Evolutionary conservation across 1,140 invertebrate species (phyloP).

Genomic region (Penaeus chinensis): DNA sequence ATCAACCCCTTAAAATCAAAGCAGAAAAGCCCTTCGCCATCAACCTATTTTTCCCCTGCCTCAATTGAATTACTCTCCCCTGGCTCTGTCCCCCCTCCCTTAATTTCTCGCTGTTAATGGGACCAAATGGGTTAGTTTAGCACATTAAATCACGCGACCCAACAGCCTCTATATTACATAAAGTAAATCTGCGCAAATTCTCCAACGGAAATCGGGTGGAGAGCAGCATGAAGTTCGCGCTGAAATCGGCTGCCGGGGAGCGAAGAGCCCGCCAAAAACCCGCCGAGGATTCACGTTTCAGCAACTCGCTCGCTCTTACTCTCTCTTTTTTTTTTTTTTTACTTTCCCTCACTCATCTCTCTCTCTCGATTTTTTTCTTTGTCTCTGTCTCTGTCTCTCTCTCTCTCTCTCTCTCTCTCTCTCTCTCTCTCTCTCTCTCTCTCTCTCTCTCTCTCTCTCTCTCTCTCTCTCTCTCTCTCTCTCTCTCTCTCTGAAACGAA

Average conservation of each 20-base stretch:
- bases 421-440: too few relatives aligned
- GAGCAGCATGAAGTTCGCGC: neutral
- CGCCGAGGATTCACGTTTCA: too few relatives aligned
- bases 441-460: neutral
- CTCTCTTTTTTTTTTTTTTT: too few relatives aligned
- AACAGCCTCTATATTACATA: conserved; percentile 32
- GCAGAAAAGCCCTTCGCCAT: conserved; percentile 38
- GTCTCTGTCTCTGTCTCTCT: too few relatives aligned
- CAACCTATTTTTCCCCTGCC: conserved; percentile 34
- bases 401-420: too few relatives aligned
- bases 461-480: neutral
- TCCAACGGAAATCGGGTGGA: neutral
- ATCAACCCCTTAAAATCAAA: conserved; percentile 41
- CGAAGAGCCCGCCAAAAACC: too few relatives aligned
- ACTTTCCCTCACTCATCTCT: too few relatives aligned
- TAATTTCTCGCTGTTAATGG: conserved; percentile 56
- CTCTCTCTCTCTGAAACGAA: neutral
- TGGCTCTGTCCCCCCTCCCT: conserved; percentile 37
- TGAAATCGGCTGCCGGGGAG: too few relatives aligned
- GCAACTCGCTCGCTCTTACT: too few relatives aligned
- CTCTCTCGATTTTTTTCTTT: too few relatives aligned
- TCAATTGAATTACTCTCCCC: conserved; percentile 47
- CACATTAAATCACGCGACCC: conserved; percentile 56
- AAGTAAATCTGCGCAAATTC: neutral
- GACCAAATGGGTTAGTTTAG: conserved; percentile 58